A percentile compares a stretch with the other conserved stretches of the same genome.
phyloP scores from a whole-genome alignment of 2,113 vertebrate genomes.

The Scopus umbretta region DNA sequence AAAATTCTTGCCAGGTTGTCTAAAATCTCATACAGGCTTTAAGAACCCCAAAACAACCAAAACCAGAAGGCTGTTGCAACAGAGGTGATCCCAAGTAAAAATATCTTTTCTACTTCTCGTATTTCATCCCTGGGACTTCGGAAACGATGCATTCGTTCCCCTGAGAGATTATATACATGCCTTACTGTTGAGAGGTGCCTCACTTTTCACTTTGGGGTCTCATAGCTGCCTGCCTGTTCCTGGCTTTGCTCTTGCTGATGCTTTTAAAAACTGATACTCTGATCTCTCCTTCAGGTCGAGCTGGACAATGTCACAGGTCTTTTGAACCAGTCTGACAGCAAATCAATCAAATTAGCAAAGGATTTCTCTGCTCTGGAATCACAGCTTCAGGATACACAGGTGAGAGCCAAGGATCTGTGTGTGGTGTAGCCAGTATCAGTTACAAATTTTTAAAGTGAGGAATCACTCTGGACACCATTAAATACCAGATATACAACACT shows the following conservation, averaged over 20 bases:
- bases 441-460: background rate
- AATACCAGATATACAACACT: background rate
- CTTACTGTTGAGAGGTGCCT: background rate
- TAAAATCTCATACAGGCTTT: background rate
- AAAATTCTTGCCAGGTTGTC: background rate
- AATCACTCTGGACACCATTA: background rate
- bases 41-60: background rate
- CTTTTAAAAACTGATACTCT: background rate
- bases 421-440: background rate
- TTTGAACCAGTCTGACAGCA: slow-evolving; percentile 88
- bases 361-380: slow-evolving; percentile 91
- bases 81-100: background rate
- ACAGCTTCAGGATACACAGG: slow-evolving; percentile 94
- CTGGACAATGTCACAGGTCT: slow-evolving; percentile 85
- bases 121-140: background rate
- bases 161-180: background rate
- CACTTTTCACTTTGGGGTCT: background rate
- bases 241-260: background rate
- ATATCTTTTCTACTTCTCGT: background rate
- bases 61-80: background rate
- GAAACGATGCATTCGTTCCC: background rate
- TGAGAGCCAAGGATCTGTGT: slow-evolving; percentile 29
- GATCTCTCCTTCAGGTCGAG: slow-evolving; percentile 74
- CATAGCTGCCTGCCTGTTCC: background rate
- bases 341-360: slow-evolving; percentile 91